Base-by-base conservation (phyloP, 2,888 invertebrate genomes). In the Stenodera caucasica region DNA sequence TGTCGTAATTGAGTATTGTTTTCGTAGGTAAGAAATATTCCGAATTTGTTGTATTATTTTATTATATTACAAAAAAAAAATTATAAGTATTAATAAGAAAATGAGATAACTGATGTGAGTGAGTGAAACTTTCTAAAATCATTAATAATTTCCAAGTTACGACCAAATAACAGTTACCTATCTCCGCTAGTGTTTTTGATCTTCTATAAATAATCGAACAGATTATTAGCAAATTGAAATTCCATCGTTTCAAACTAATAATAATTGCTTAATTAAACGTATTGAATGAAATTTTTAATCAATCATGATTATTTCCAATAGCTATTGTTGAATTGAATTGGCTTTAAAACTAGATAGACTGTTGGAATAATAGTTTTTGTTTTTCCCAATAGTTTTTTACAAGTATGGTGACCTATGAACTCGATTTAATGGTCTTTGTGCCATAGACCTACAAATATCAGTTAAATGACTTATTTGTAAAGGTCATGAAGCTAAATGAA, bases 361-460 rank as follows among this genome's bases (percentile, higher is more conserved):
- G 26, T 26, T 26, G 5, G 26, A 26, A 26, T 26, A n/a, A 29
- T 32, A 32, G 7, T 11, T 32, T 32, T 32, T 2, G 32, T 32
- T 32, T 9, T 6, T 33, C 0, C 3, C 2, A 14, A 37, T 37
- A 7, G 7, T 8, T 37, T 8, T 7, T 37, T 37, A 14, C 2
- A 45, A 12, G 21, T 40, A 21, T 12, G 45, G 7, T 23, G 45
- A 45, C 45, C 45, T 45, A 9, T 45, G 45, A 45, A 45, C 45
- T 45, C 45, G n/a, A 45, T 45, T 23, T 45, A 12, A 21, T 5
- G n/a, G 21, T 45, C 12, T 45, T 11, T n/a, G 33, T 45, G 45
- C n/a, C 45, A 45, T 45, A 45, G 45, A 45, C 45, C 45, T 45
- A 45, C 45, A 21, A 45, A 45, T 45, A 45, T 23, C 23, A 23